A percentile compares a stretch with the other conserved stretches of the same genome.
Conservation (phyloP, 2,113 vertebrate species). For the Xerus inauris region DNA sequence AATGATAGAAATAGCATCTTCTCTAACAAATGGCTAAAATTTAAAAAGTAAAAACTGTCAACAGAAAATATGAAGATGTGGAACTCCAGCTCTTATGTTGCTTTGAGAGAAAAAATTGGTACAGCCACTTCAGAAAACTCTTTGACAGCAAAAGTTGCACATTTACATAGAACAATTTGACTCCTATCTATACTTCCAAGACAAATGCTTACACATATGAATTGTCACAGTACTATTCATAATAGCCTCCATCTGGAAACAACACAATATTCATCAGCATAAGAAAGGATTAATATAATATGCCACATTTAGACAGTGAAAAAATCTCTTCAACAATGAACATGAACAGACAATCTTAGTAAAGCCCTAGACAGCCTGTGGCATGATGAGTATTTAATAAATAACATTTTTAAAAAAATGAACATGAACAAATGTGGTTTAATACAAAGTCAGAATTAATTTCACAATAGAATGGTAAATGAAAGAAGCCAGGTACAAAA, state of each 20-base stretch:
- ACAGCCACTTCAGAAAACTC: no score
- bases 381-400: no score
- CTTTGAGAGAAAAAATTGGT: not conserved
- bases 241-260: not conserved
- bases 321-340: not conserved
- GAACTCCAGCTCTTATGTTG: not conserved
- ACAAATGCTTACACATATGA: not conserved
- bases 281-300: not conserved
- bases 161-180: not conserved
- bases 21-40: not conserved
- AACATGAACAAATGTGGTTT: not conserved
- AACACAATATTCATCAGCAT: not conserved
- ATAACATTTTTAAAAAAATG: no score
- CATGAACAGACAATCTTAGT: no score
- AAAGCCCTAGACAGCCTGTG: no score
- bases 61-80: not conserved
- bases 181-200: not conserved
- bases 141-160: no score
- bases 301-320: not conserved
- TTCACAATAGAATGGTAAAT: not conserved
- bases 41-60: not conserved
- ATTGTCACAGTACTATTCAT: not conserved
- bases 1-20: not conserved
- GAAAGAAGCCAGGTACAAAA: not conserved
- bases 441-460: not conserved